These are phyloP conservation scores for Cossypha heuglini DNA, from an alignment of 2,797 vertebrate species.

Conservation along the genomic window DNA sequence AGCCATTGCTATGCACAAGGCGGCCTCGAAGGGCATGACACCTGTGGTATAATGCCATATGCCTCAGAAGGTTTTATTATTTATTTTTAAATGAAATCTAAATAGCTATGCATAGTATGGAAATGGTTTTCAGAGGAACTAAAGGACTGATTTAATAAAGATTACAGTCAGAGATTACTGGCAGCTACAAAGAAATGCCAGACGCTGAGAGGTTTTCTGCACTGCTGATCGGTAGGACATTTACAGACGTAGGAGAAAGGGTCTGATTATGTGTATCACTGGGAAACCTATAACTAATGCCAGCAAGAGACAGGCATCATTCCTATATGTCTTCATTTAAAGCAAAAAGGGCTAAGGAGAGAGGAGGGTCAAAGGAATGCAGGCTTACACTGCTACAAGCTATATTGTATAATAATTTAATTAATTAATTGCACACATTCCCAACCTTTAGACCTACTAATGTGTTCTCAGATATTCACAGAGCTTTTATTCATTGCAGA, in stretches of 20 bases:
- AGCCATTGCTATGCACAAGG: constrained; percentile 58
- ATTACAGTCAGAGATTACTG: constrained; percentile 47
- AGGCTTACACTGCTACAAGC: constrained; percentile 23
- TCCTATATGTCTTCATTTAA: constrained; percentile 45
- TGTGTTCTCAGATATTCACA: constrained; percentile 43
- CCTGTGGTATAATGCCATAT: constrained; percentile 32
- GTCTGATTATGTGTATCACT: neutral
- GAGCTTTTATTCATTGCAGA: constrained; percentile 56
- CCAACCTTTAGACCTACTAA: constrained; percentile 58
- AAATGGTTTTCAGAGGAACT: constrained; percentile 41
- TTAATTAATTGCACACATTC: constrained; percentile 51
- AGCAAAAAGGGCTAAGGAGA: neutral
- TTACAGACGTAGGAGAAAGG: constrained; percentile 1
- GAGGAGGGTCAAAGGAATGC: constrained; percentile 23
- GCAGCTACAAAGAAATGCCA: constrained; percentile 24
- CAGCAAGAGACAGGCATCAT: neutral
- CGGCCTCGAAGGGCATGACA: constrained; percentile 46
- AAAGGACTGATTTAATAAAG: constrained; percentile 54
- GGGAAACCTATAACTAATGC: neutral
- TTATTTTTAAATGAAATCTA: constrained; percentile 50
- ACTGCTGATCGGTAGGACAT: neutral
- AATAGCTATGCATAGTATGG: constrained; percentile 21
- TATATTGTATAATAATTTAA: constrained; percentile 49
- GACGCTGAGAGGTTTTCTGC: neutral
- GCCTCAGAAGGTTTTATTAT: constrained; percentile 59